A percentile compares a stretch with the other conserved stretches of the same genome.
phyloP scores from a whole-genome alignment of 2,888 invertebrate species.

The Drosophila pseudotakahashii region DNA sequence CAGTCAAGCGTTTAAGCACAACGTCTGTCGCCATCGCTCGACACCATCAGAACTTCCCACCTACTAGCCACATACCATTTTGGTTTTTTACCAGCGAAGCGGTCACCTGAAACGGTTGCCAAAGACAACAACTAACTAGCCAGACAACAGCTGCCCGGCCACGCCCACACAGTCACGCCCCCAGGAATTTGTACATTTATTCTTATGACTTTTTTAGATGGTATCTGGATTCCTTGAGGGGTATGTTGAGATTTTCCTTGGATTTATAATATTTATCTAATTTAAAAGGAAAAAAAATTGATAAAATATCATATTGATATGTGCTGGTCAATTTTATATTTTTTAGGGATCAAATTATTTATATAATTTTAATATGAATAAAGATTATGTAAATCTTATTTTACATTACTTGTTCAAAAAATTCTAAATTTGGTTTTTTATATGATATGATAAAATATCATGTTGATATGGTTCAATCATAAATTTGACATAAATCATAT shows the following conservation, averaged over 20 bases:
- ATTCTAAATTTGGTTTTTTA: too few relatives aligned
- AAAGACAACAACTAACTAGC: constrained; percentile 27
- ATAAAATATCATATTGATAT: too few relatives aligned
- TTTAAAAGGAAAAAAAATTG: too few relatives aligned
- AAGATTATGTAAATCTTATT: too few relatives aligned
- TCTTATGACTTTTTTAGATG: constrained; percentile 1
- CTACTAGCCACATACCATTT: neutral
- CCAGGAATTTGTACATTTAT: constrained; percentile 19
- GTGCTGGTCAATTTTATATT: too few relatives aligned
- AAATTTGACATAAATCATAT: too few relatives aligned
- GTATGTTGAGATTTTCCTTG: neutral
- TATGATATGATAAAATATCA: too few relatives aligned
- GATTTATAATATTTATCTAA: too few relatives aligned
- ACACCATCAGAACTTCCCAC: constrained; percentile 34
- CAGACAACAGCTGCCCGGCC: constrained; percentile 49
- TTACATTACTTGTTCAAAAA: too few relatives aligned
- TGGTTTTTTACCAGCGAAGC: constrained; percentile 32
- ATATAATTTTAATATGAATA: too few relatives aligned
- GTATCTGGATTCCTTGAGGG: neutral
- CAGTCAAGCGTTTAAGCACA: constrained; percentile 48
- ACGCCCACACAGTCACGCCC: constrained; percentile 3
- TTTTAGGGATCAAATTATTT: too few relatives aligned
- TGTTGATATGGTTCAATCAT: too few relatives aligned
- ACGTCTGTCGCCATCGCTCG: constrained; percentile 23
- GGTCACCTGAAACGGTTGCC: constrained; percentile 64